A percentile compares a stretch with the other conserved stretches of the same genome.
Conservation (phyloP, 2,797 vertebrate genomes). For the Cossypha heuglini region DNA sequence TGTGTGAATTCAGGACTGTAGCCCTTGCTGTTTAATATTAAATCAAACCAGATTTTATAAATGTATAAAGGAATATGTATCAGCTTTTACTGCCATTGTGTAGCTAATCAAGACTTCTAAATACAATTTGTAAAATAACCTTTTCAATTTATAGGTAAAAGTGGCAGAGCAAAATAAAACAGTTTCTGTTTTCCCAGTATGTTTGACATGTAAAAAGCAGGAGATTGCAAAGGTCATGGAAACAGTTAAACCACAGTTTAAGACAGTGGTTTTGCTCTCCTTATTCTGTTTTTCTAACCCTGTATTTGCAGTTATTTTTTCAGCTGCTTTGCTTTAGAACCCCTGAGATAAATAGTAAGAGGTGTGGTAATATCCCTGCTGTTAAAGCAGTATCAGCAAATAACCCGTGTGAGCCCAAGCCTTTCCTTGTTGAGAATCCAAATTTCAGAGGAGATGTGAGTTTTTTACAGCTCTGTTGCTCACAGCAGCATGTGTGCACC, state of each 20-base stretch:
- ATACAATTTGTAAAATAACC: not conserved
- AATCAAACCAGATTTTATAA: not conserved
- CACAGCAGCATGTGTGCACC: not conserved
- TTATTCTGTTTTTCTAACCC: conserved; percentile 28
- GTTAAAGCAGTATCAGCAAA: not conserved
- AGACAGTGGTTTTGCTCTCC: not conserved
- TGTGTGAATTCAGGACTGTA: not conserved
- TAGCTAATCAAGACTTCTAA: not conserved
- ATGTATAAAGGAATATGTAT: not conserved
- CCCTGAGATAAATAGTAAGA: conserved; percentile 32
- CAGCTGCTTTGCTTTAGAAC: conserved; percentile 24
- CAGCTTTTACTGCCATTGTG: not conserved
- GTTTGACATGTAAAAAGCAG: not conserved
- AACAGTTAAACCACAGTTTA: not conserved
- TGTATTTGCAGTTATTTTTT: conserved; percentile 25
- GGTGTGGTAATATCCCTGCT: conserved; percentile 12
- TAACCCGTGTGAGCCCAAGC: not conserved
- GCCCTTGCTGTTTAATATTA: not conserved
- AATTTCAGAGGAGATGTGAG: not conserved
- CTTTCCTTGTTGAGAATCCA: not conserved
- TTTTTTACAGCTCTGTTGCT: not conserved
- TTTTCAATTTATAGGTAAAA: not conserved
- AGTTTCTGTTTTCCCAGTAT: not conserved
- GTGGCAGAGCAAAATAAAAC: not conserved
- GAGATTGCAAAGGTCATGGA: not conserved